These are phyloP conservation scores for Drosophila tripunctata DNA, from an alignment of 2,888 invertebrate genomes.

Conservation along the genomic window DNA sequence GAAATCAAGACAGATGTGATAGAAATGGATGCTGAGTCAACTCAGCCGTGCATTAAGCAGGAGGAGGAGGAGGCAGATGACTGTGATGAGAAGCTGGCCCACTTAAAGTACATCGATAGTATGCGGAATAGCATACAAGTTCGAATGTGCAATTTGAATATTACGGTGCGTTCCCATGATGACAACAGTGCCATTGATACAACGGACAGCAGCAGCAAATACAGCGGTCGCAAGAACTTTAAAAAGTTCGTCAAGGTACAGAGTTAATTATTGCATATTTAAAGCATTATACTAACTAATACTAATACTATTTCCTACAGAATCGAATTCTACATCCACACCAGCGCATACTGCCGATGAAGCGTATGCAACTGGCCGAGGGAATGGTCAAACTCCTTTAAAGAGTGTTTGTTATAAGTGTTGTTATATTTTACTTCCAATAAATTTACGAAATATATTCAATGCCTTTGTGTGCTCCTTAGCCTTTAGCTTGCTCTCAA, in stretches of 20 bases:
- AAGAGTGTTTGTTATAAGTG: neutral
- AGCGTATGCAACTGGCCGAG: constrained; percentile 62
- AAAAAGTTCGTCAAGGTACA: constrained; percentile 82
- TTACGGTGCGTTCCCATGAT: constrained; percentile 37
- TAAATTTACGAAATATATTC: constrained; percentile 79
- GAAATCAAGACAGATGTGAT: constrained; percentile 48
- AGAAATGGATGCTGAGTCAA: constrained; percentile 11
- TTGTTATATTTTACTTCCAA: constrained; percentile 77
- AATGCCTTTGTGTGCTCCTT: constrained; percentile 75
- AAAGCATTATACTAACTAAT: neutral
- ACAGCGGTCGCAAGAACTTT: constrained; percentile 72
- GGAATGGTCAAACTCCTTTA: constrained; percentile 43
- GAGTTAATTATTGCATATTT: neutral
- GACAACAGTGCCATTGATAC: constrained; percentile 26
- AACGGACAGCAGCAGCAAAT: constrained; percentile 22
- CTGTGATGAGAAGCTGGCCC: constrained; percentile 35
- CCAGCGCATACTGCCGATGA: constrained; percentile 43
- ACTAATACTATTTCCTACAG: constrained; percentile 32
- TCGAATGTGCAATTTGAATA: constrained; percentile 59
- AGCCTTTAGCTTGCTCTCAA: constrained; percentile 70
- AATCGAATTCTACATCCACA: constrained; percentile 69
- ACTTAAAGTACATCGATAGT: constrained; percentile 72
- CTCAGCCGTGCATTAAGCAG: constrained; percentile 35
- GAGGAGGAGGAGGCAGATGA: constrained; percentile 42
- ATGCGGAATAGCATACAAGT: constrained; percentile 77